Evolutionary conservation across 1,140 invertebrate species (phyloP).

Genomic region (Conus ventricosus): DNA sequence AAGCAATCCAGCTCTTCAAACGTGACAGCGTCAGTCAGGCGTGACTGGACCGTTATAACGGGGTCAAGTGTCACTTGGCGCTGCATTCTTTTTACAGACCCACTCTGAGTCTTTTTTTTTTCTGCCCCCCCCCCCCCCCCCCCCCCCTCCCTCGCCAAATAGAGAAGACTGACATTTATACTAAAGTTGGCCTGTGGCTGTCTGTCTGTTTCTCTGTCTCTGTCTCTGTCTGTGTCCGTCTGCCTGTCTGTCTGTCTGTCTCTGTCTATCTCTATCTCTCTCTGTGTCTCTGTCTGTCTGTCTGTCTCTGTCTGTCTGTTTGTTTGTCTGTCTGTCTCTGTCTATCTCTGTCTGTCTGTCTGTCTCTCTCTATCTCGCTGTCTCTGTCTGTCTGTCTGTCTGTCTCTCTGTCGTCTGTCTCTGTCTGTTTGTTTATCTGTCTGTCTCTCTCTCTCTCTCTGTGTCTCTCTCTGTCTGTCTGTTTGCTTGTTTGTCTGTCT

Average conservation of each 20-base stretch:
- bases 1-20: too few relatives aligned
- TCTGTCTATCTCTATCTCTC: background rate
- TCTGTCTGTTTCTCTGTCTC: slow-evolving; percentile 1
- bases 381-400: background rate
- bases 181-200: too few relatives aligned
- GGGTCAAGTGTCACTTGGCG: too few relatives aligned
- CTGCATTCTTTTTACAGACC: too few relatives aligned
- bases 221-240: background rate
- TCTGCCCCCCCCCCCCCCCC: too few relatives aligned
- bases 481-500: background rate
- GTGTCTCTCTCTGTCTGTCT: background rate
- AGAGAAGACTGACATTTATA: too few relatives aligned
- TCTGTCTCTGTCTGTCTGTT: background rate
- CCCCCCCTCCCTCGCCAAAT: too few relatives aligned
- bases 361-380: background rate
- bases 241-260: background rate
- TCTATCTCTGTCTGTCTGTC: background rate
- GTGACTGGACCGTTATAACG: too few relatives aligned
- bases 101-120: too few relatives aligned
- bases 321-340: background rate
- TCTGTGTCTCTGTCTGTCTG: background rate
- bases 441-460: background rate
- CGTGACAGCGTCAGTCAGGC: too few relatives aligned
- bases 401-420: background rate
- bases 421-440: background rate